These are phyloP conservation scores for Emydura subglobosa DNA, from an alignment of 2,113 vertebrate species.

Conservation along the genomic window DNA sequence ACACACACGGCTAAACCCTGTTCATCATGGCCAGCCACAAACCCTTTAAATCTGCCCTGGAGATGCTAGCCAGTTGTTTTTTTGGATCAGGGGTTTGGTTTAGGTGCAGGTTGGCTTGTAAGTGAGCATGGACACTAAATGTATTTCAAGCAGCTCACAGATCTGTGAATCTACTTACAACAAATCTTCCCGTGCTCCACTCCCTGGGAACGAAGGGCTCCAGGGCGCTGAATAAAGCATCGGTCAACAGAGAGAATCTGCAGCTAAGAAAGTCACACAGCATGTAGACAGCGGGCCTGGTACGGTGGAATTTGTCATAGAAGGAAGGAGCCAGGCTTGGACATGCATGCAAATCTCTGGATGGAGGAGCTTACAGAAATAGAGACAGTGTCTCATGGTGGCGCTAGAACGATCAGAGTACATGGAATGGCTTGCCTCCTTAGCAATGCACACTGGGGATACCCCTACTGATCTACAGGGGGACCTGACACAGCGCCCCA, in stretches of 20 bases:
- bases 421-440: neutral
- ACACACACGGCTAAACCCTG: neutral
- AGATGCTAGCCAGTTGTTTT: neutral
- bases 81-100: neutral
- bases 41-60: neutral
- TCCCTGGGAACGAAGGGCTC: neutral
- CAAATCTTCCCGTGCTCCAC: neutral
- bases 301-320: neutral
- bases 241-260: neutral
- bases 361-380: neutral
- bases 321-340: neutral
- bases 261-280: no score
- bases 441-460: neutral
- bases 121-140: neutral
- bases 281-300: neutral
- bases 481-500: neutral
- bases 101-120: neutral
- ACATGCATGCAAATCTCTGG: neutral
- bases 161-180: neutral
- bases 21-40: neutral
- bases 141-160: neutral
- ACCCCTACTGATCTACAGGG: neutral
- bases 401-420: neutral
- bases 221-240: neutral
- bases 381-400: neutral